Conservation (phyloP, 2,113 vertebrate genomes). For the Hucho hucho region DNA sequence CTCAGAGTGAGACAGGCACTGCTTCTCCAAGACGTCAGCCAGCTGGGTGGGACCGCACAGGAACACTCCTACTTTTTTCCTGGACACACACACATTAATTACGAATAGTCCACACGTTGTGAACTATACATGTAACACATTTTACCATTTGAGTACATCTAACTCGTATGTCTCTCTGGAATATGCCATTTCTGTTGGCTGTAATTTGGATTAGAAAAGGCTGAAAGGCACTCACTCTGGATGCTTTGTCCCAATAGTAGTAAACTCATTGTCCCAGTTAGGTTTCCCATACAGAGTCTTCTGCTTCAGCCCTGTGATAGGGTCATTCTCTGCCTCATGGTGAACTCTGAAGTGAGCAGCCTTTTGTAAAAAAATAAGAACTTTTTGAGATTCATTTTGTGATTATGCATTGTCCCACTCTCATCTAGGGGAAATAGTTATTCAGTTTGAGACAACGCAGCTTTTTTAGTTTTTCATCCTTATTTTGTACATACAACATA, state of each 20-base stretch:
- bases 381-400: not conserved
- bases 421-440: too few species aligned
- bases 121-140: not conserved
- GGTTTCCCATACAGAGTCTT: slow-evolving; percentile 95
- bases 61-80: slow-evolving; percentile 92
- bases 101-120: not conserved
- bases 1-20: slow-evolving; percentile 83
- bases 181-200: too few species aligned
- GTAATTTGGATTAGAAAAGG: not conserved
- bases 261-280: slow-evolving; percentile 97
- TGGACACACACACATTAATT: slow-evolving; percentile 25
- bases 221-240: slow-evolving; percentile 76
- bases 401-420: not conserved
- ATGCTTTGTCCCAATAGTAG: slow-evolving; percentile 78
- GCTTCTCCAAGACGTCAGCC: slow-evolving; percentile 86
- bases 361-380: slow-evolving; percentile 54
- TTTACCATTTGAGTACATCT: not conserved
- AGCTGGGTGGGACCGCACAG: slow-evolving; percentile 88
- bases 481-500: too few species aligned
- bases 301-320: slow-evolving; percentile 95
- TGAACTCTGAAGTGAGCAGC: slow-evolving; percentile 90
- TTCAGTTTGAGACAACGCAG: too few species aligned
- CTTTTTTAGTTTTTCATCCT: too few species aligned
- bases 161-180: not conserved
- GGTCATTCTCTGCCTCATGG: slow-evolving; percentile 92